These are phyloP conservation scores for Aculops lycopersici DNA, from an alignment of 1,140 invertebrate genomes.

Conservation along the genomic window DNA sequence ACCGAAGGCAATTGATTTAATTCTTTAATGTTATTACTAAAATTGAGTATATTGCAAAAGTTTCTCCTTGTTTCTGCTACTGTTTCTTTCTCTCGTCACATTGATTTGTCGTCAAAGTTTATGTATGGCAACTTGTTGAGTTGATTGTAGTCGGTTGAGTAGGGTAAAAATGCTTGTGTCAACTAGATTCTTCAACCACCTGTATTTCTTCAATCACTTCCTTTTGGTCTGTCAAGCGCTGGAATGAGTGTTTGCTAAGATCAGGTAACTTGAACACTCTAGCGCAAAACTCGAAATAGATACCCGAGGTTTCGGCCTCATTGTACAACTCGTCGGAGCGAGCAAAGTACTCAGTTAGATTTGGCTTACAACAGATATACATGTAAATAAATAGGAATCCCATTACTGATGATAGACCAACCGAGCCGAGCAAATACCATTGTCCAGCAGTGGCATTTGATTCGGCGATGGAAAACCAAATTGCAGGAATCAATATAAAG, in stretches of 20 bases:
- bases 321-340: conserved; percentile 8
- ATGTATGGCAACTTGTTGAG: too few relatives aligned
- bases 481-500: not conserved
- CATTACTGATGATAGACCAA: conserved; percentile 1
- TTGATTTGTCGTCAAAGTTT: too few relatives aligned
- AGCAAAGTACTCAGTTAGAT: conserved; percentile 8
- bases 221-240: not conserved
- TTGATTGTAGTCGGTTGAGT: too few relatives aligned
- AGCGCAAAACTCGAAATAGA: conserved; percentile 14
- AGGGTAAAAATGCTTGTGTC: too few relatives aligned
- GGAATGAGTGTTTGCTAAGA: not conserved
- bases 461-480: not conserved
- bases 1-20: too few relatives aligned
- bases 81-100: too few relatives aligned
- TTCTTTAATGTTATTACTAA: too few relatives aligned
- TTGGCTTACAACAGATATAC: conserved; percentile 12
- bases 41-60: too few relatives aligned
- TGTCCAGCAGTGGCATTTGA: not conserved
- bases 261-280: conserved; percentile 11
- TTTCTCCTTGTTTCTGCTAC: too few relatives aligned
- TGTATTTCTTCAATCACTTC: too few relatives aligned
- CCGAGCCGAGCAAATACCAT: not conserved
- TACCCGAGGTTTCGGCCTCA: conserved; percentile 11
- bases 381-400: conserved; percentile 10
- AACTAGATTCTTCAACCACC: too few relatives aligned